Evolutionary conservation across 2,113 vertebrate genomes (phyloP).

Genomic region (Heterotilapia buettikoferi): DNA sequence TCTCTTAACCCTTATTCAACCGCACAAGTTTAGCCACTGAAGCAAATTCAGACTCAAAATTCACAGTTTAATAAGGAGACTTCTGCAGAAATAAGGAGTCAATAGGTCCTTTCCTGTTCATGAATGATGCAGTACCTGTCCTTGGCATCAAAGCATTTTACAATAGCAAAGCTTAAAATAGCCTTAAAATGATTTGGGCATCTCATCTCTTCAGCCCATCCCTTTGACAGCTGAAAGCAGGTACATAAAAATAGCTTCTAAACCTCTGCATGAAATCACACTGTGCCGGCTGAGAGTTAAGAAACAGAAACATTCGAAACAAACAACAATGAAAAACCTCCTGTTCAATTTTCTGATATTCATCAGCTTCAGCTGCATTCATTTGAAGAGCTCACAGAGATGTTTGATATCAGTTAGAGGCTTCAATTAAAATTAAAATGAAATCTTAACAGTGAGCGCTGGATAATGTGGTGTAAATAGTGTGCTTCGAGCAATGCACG

Average conservation of each 20-base stretch:
- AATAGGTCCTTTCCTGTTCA: neutral
- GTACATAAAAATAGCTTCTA: constrained; percentile 18
- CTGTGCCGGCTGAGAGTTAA: neutral
- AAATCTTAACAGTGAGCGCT: neutral
- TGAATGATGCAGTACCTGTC: constrained; percentile 4
- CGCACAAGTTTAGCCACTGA: neutral
- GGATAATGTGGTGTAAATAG: neutral
- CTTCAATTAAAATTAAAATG: neutral
- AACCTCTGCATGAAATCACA: neutral
- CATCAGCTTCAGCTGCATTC: neutral
- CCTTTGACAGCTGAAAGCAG: neutral
- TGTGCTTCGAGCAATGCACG: neutral
- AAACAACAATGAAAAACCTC: neutral
- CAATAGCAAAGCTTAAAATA: constrained; percentile 36
- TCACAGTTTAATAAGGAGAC: neutral
- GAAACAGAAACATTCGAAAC: neutral
- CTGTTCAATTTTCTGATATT: neutral
- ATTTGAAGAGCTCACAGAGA: neutral
- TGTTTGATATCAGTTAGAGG: neutral
- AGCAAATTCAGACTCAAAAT: neutral
- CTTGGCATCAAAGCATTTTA: neutral
- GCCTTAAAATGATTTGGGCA: neutral
- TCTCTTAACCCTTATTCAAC: neutral
- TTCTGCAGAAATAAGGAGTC: neutral
- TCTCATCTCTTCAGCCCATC: neutral